phyloP scores from a whole-genome alignment of 2,888 invertebrate genomes.

The Saturnia japonica region DNA sequence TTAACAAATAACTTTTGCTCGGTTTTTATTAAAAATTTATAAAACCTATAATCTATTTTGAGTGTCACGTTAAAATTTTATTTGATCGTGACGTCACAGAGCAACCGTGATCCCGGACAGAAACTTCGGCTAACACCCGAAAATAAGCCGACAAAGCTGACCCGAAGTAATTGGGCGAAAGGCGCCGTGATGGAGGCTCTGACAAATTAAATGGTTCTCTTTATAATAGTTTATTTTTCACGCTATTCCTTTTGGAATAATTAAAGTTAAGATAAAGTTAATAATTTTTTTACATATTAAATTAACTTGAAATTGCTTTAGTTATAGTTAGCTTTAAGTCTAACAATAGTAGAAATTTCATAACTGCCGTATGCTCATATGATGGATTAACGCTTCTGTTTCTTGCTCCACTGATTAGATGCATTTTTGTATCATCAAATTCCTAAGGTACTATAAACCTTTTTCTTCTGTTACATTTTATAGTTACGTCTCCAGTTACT shows the following conservation, averaged over 20 bases:
- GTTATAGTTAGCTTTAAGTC: neutral
- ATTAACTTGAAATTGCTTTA: neutral
- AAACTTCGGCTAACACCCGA: constrained; percentile 9
- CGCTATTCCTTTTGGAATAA: neutral
- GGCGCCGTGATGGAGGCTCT: constrained; percentile 9
- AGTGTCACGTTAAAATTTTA: neutral
- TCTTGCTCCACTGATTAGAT: no score
- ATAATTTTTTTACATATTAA: neutral
- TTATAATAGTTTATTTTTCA: constrained; percentile 12
- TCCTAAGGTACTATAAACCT: neutral
- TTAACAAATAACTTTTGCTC: neutral
- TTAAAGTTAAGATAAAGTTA: neutral
- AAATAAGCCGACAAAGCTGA: constrained; percentile 15
- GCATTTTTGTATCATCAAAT: neutral
- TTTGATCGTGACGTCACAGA: constrained; percentile 3
- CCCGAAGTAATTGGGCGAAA: constrained; percentile 16
- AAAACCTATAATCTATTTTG: constrained; percentile 1
- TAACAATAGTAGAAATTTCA: no score
- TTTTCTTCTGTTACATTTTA: neutral
- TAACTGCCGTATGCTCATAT: no score
- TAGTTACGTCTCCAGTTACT: neutral
- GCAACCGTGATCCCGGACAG: neutral
- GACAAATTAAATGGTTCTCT: constrained; percentile 13
- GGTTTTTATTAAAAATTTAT: neutral
- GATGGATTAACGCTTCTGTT: no score